phyloP scores from a whole-genome alignment of 1,140 invertebrate genomes.

The Rhagoletis zephyria region DNA sequence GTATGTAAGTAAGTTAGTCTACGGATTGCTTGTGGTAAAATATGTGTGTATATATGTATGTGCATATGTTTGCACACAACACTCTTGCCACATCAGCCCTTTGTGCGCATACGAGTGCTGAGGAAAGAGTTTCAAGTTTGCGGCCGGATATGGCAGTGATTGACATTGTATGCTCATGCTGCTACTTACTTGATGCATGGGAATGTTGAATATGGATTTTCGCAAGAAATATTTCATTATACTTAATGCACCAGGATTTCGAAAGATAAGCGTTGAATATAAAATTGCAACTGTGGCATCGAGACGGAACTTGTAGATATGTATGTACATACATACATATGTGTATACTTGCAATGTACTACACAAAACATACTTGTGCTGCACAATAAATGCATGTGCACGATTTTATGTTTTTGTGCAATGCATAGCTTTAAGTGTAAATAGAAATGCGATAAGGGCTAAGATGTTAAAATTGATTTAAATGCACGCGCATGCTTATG shows the following conservation, averaged over 20 bases:
- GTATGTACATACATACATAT: no score
- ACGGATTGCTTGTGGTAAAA: neutral
- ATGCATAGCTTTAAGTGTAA: constrained; percentile 8
- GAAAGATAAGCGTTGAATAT: constrained; percentile 49
- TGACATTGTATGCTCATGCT: constrained; percentile 32
- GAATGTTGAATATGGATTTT: constrained; percentile 50
- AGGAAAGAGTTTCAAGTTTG: constrained; percentile 44
- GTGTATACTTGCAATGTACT: no score
- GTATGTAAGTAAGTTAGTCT: neutral
- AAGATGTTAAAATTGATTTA: constrained; percentile 41
- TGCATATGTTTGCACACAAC: neutral
- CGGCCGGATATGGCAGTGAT: constrained; percentile 48
- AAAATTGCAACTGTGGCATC: constrained; percentile 21
- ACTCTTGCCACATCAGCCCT: neutral
- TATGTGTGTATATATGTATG: neutral
- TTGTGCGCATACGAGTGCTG: neutral
- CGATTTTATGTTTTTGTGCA: neutral
- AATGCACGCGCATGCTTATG: neutral
- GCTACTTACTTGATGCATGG: constrained; percentile 24
- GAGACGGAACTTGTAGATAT: neutral
- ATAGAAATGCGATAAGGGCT: constrained; percentile 27
- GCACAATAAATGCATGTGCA: neutral
- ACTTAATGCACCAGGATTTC: constrained; percentile 41
- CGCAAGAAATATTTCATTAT: constrained; percentile 48
- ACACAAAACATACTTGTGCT: neutral